Conservation (phyloP, 2,888 invertebrate genomes). For the Thyatira batis region DNA sequence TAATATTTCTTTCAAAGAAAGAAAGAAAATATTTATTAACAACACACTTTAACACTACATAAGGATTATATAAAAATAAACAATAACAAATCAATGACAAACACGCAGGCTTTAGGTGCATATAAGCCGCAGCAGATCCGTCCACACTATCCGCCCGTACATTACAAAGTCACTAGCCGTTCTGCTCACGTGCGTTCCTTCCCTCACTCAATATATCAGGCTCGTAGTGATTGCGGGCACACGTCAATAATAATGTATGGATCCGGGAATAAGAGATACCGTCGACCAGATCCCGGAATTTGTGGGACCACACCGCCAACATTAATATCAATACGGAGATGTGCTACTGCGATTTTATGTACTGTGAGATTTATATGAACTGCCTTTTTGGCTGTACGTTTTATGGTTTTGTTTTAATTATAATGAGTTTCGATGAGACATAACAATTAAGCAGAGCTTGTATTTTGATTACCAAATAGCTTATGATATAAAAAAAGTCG, state of each 20-base stretch:
- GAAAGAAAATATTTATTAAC: no score
- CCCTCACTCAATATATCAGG: slow-evolving; percentile 50
- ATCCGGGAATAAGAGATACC: slow-evolving; percentile 42
- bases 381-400: not conserved
- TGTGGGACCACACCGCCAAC: slow-evolving; percentile 9
- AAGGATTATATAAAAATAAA: no score
- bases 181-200: slow-evolving; percentile 43
- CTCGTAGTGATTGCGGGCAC: slow-evolving; percentile 55
- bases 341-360: slow-evolving; percentile 19
- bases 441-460: no score
- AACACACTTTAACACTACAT: no score
- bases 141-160: slow-evolving; percentile 13
- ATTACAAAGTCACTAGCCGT: slow-evolving; percentile 14
- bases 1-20: no score
- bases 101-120: not conserved
- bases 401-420: not conserved
- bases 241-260: slow-evolving; percentile 58
- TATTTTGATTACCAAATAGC: no score
- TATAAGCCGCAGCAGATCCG: slow-evolving; percentile 1
- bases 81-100: no score
- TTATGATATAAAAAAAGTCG: no score
- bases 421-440: no score
- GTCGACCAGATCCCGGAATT: slow-evolving; percentile 22
- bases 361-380: slow-evolving; percentile 8
- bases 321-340: slow-evolving; percentile 27